Conservation (phyloP, 92 coral and sea anemone genomes). For the Actinernus sp. region DNA sequence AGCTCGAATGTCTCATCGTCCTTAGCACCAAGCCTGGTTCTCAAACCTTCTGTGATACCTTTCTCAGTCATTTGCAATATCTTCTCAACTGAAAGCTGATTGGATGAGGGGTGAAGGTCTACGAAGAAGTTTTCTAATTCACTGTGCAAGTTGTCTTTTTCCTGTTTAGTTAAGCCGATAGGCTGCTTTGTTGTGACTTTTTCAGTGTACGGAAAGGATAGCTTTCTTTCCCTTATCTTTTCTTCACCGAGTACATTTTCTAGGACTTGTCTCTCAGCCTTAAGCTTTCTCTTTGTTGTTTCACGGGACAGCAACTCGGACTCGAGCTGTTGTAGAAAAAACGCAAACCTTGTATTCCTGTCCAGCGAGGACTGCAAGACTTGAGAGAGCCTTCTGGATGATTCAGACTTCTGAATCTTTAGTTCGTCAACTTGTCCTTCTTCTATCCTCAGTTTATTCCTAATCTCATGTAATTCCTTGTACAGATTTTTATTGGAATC, state of each 20-base stretch:
- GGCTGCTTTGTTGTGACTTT: constrained; percentile 2
- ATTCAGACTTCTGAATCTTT: constrained; percentile 59
- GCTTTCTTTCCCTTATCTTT: constrained; percentile 3
- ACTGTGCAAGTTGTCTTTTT: constrained; percentile 25
- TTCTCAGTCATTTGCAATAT: constrained; percentile 29
- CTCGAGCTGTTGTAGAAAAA: constrained; percentile 73
- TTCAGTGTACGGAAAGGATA: background rate
- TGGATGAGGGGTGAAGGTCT: background rate
- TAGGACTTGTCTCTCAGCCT: constrained; percentile 46
- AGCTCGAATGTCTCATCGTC: constrained; percentile 18
- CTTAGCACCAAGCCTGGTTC: constrained; percentile 16
- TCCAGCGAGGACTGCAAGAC: constrained; percentile 65
- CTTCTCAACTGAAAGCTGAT: constrained; percentile 20
- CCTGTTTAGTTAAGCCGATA: constrained; percentile 10
- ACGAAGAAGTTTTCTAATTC: constrained; percentile 20
- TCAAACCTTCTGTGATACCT: constrained; percentile 20
- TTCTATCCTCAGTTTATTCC: constrained; percentile 65
- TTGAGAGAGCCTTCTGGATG: constrained; percentile 47
- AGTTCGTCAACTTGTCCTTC: constrained; percentile 64
- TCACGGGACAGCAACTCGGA: constrained; percentile 54
- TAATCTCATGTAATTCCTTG: constrained; percentile 64
- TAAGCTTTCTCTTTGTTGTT: constrained; percentile 40
- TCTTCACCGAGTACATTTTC: constrained; percentile 45
- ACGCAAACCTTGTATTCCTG: constrained; percentile 53
- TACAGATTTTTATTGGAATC: constrained; percentile 75